A percentile compares a stretch with the other conserved stretches of the same genome.
These are phyloP conservation scores for Leptopilina syphax DNA, from an alignment of 2,888 invertebrate species.

Conservation along the genomic window DNA sequence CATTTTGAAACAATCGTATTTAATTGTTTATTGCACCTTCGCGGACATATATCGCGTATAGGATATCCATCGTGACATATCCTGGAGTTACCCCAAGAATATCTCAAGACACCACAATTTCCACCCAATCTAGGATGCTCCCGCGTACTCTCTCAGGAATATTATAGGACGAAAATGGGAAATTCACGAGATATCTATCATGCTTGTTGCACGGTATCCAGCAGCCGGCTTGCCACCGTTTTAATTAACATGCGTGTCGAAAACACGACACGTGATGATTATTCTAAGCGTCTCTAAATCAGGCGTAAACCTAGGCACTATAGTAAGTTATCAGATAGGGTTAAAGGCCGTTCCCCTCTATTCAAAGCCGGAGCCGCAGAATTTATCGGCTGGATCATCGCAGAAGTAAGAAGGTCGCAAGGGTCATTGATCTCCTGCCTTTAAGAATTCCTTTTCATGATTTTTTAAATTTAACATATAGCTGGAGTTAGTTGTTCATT, in stretches of 20 bases:
- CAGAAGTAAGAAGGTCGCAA: constrained; percentile 4
- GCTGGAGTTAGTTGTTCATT: not conserved
- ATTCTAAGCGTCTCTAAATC: constrained; percentile 12
- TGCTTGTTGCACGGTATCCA: not conserved
- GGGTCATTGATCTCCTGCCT: constrained; percentile 8
- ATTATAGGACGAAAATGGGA: too few species aligned
- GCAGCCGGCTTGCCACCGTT: constrained; percentile 3
- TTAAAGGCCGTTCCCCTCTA: constrained; percentile 17
- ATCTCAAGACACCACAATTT: too few species aligned
- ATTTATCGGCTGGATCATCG: constrained; percentile 17
- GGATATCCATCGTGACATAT: too few species aligned
- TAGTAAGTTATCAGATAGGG: constrained; percentile 18
- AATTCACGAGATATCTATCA: too few species aligned
- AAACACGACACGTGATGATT: constrained; percentile 17
- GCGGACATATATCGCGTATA: too few species aligned
- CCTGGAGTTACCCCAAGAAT: too few species aligned
- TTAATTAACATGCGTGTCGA: constrained; percentile 20
- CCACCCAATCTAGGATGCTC: too few species aligned
- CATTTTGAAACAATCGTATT: too few species aligned
- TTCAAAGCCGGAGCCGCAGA: constrained; percentile 20
- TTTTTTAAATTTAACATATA: not conserved
- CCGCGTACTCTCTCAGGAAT: too few species aligned
- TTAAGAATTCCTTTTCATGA: constrained; percentile 13
- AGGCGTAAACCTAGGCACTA: constrained; percentile 7
- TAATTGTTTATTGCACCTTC: too few species aligned